Percentiles rank a stretch among this genome's conserved stretches.
Evolutionary conservation across 2,113 vertebrate genomes (phyloP).

Genomic region (Sinocyclocheilus rhinocerous): DNA sequence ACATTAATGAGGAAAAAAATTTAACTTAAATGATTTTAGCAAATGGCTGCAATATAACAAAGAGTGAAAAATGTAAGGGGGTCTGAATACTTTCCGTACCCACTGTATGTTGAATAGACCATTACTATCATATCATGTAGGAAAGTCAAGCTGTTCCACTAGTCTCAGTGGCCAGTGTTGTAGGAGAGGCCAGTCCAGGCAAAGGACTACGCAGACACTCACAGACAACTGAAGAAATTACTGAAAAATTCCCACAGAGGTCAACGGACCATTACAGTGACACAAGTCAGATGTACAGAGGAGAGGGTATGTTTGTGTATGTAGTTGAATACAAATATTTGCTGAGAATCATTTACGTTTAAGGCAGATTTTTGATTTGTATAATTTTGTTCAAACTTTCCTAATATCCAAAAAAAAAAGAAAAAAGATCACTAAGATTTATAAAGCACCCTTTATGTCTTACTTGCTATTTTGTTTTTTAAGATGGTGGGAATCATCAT

Average conservation of each 20-base stretch:
- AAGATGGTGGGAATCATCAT: conserved; percentile 67
- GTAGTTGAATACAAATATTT: background rate
- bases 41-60: too few relatives aligned
- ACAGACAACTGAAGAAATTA: conserved; percentile 70
- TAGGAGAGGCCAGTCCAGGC: conserved; percentile 66
- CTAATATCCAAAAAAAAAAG: background rate
- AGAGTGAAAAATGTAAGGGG: too few relatives aligned
- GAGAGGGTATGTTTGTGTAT: background rate
- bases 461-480: conserved; percentile 4
- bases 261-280: conserved; percentile 59
- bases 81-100: too few relatives aligned
- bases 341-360: too few relatives aligned
- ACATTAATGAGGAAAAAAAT: too few relatives aligned
- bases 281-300: conserved; percentile 68
- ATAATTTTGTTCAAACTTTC: background rate
- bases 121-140: conserved; percentile 62
- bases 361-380: background rate
- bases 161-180: conserved; percentile 79
- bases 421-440: background rate
- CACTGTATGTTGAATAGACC: too few relatives aligned
- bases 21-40: too few relatives aligned
- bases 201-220: conserved; percentile 73
- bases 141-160: conserved; percentile 87
- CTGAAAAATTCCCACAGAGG: conserved; percentile 61
- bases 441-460: background rate